Evolutionary conservation across 2,113 vertebrate genomes (phyloP), one percentile per base, ranked within the genome.

Genomic region (Melanostigma gelatinosum): DNA sequence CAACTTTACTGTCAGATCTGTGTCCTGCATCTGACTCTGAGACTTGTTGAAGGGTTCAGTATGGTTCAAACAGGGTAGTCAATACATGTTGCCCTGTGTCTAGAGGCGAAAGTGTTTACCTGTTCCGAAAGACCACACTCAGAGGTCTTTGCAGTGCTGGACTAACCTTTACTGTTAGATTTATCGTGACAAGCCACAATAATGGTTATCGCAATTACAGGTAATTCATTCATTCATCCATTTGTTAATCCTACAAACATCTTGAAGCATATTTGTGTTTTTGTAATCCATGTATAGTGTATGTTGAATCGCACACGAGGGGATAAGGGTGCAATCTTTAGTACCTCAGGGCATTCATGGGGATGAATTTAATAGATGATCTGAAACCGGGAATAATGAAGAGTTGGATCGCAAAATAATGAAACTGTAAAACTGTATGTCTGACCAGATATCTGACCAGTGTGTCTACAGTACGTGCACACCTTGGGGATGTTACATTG

Each of bases 331-430:
- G 29, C 8, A 64, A 42, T 27, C 46, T 34, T 75, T 34, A 32
- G 24, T n/a, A 10, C 22, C 11, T 72, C 20, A 11, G 29, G 42
- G 15, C 44, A 36, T 48, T 61, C 11, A 48, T 13, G 8, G 2
- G 16, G 16, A 38, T 11, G 42, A 24, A 72, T 66, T 61, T 46
- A 46, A 36, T 57, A 60, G n/a, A 72, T 61, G 8, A 70, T 71
- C 48, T 77, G 40, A 77, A 57, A 27, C 15, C 44, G 52, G 2
- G 7, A 61, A 20, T 72, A 61, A 50, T 61, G 22, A n/a, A 1
- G 1, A 9, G 2, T 4, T 58, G 8, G 29, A 79, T 75, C 4
- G 6, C 32, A 42, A 50, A 58, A 64, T 34, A 15, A 60, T 50
- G 3, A 46, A 66, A 52, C 36, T 40, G 52, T 48, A 52, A 52